Base-by-base conservation (phyloP, 2,797 vertebrate genomes). In the Rhinichthys osculus region DNA sequence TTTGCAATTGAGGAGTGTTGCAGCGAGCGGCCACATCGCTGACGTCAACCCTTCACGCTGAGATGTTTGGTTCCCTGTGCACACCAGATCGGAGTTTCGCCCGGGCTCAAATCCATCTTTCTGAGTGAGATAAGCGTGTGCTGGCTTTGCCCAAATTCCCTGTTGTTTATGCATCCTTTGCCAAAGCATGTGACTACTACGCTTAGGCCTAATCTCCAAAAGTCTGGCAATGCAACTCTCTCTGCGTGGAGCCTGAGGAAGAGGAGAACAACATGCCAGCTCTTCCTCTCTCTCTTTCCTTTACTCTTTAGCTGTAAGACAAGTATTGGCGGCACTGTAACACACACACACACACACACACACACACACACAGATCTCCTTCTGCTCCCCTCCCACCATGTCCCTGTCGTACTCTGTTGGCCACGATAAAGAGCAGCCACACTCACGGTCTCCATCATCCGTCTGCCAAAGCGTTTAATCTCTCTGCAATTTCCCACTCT, bases 121-220 rank as follows among this genome's bases (percentile, higher is more conserved):
- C 8, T 40, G 33, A 44, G 9, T 0, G n/a, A 67, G 74, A 78
- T 85, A 78, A 78, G 73, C 47, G 0, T 78, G 62, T n/a, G 70
- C 59, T 71, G 27, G 94, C 89, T 93, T 88, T 62, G 89, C 88
- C 90, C 91, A 92, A 91, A 92, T 93, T 94, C 92, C 83, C 90
- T 89, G 86, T 93, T 93, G 91, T 94, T 94, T 92, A 90, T 89
- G 89, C 89, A 54, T 91, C 82, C 83, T 89, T 85, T 89, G 91
- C 92, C 94, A 93, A 93, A 91, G 73, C 90, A 87, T 73, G 79
- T 92, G 91, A 88, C 89, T 92, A 92, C 90, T 92, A 89, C 73
- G 44, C 86, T 92, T 94, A 38, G 38, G 38, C 38, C 38, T 38
- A 89, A 94, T 86, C 38, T 88, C 91, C 87, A 91, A 88, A 89